Percentiles rank a stretch among this genome's conserved stretches.
Conservation (phyloP, 2,797 vertebrate genomes). For the Dipus sagitta region DNA sequence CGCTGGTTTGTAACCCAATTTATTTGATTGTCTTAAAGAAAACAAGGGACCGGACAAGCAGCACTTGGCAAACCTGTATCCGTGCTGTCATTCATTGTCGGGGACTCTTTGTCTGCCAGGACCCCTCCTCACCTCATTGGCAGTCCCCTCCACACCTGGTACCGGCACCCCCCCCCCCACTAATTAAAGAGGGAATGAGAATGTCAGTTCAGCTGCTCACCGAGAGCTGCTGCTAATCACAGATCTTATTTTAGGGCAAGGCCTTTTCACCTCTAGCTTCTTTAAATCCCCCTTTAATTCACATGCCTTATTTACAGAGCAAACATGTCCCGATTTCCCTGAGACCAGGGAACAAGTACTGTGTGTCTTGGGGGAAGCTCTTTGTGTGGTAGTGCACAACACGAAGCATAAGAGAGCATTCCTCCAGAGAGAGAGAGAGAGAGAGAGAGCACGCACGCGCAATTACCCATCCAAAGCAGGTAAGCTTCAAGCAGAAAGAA, state of each 20-base stretch:
- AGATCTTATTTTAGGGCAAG: constrained; percentile 74
- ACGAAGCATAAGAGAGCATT: not conserved
- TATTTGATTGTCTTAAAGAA: constrained; percentile 74
- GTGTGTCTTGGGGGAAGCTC: not conserved
- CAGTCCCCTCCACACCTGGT: constrained; percentile 39
- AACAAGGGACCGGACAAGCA: constrained; percentile 18
- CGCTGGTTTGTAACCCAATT: constrained; percentile 63
- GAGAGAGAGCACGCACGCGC: no score
- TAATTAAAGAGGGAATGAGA: constrained; percentile 74
- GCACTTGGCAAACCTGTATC: constrained; percentile 11
- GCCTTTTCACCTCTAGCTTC: constrained; percentile 67
- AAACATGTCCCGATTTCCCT: constrained; percentile 66
- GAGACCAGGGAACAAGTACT: constrained; percentile 19
- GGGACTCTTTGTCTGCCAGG: constrained; percentile 58
- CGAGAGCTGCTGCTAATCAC: constrained; percentile 48
- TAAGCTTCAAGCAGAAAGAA: not conserved
- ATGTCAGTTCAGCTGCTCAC: constrained; percentile 40
- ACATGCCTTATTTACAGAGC: constrained; percentile 76
- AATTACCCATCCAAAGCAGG: not conserved
- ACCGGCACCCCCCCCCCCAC: not conserved
- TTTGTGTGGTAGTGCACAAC: not conserved
- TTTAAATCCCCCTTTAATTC: constrained; percentile 75
- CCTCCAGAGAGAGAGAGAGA: not conserved
- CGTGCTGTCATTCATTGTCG: constrained; percentile 59
- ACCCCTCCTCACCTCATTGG: constrained; percentile 34